Evolutionary conservation across 2,888 invertebrate species (phyloP).

Genomic region (Notodonta dromedarius): DNA sequence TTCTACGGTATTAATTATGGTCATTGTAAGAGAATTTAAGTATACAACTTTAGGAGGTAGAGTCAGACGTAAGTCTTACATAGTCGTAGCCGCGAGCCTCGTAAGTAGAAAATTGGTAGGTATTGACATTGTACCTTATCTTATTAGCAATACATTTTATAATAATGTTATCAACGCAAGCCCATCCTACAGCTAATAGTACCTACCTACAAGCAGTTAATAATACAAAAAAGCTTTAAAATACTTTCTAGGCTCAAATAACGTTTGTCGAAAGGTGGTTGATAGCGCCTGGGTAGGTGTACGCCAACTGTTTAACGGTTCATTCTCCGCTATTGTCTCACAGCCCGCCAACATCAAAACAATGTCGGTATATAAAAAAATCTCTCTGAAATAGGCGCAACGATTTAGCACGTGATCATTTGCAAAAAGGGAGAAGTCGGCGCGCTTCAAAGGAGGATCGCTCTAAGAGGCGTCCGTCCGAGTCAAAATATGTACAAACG

Average conservation of each 20-base stretch:
- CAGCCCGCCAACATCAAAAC: slow-evolving; percentile 21
- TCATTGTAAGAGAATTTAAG: too few species aligned
- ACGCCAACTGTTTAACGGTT: slow-evolving; percentile 29
- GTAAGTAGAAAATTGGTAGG: too few species aligned
- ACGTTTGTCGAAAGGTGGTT: neutral
- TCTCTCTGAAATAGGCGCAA: slow-evolving; percentile 33
- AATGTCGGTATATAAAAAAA: slow-evolving; percentile 20
- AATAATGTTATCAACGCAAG: too few species aligned
- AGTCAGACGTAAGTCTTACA: too few species aligned
- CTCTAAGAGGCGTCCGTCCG: slow-evolving; percentile 55
- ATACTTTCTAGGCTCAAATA: neutral
- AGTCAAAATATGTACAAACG: slow-evolving; percentile 83
- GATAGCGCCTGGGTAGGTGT: neutral
- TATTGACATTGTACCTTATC: too few species aligned
- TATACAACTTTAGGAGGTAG: too few species aligned
- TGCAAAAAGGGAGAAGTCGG: slow-evolving; percentile 66
- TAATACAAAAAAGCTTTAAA: neutral
- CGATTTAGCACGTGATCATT: slow-evolving; percentile 66
- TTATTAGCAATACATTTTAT: too few species aligned
- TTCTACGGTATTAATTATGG: too few species aligned
- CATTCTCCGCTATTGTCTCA: slow-evolving; percentile 26
- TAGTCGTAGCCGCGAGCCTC: too few species aligned
- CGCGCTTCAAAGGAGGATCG: slow-evolving; percentile 55
- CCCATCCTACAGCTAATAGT: neutral
- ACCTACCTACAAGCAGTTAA: neutral